Evolutionary conservation across 2,797 vertebrate species (phyloP).

Genomic region (Ispidina lecontei): DNA sequence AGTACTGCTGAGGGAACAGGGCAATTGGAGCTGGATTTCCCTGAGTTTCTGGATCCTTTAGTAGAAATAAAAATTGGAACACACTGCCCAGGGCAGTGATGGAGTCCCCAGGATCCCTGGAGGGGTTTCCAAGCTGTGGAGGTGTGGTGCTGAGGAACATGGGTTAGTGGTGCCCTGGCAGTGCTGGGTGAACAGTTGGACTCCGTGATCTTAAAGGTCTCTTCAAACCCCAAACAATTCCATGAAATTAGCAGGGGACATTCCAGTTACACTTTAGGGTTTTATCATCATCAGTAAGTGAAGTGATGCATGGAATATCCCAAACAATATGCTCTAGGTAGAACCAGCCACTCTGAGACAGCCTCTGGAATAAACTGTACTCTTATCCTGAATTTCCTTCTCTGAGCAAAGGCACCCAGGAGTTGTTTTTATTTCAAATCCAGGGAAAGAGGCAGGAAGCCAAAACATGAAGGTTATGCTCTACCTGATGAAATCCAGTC

Average conservation of each 20-base stretch:
- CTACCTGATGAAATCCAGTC: not conserved
- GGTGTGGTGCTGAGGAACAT: not conserved
- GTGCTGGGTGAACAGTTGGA: not conserved
- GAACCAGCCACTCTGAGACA: not conserved
- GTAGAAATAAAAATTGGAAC: not conserved
- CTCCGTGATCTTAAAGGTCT: not conserved
- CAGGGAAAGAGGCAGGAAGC: not conserved
- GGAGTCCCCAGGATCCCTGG: not conserved
- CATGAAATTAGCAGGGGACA: not conserved
- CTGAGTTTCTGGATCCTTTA: not conserved
- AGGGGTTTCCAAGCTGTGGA: not conserved
- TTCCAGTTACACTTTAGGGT: not conserved
- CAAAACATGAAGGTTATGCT: slow-evolving; percentile 12
- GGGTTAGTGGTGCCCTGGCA: not conserved
- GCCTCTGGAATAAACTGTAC: not conserved
- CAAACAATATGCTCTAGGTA: not conserved
- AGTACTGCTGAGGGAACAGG: not conserved
- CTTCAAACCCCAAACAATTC: not conserved
- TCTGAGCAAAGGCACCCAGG: not conserved
- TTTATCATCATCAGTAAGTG: not conserved
- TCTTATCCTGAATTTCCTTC: not conserved
- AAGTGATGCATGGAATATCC: not conserved
- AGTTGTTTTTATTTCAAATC: not conserved
- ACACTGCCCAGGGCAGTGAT: not conserved
- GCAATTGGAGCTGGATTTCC: not conserved